These are phyloP conservation scores for Miichthys miiuy DNA, from an alignment of 2,797 vertebrate species.

Conservation along the genomic window DNA sequence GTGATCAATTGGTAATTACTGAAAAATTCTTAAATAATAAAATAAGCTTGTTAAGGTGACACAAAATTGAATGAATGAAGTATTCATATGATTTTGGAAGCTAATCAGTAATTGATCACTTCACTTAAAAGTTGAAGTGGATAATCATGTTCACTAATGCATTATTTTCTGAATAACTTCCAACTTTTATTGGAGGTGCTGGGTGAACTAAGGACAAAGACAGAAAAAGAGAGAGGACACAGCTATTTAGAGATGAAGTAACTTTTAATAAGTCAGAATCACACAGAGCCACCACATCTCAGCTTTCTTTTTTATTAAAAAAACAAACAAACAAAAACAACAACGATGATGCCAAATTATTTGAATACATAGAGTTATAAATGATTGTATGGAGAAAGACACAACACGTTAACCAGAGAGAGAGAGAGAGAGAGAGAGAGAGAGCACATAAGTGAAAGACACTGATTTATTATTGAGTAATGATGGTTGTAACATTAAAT, in stretches of 20 bases:
- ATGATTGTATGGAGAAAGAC: slow-evolving; percentile 58
- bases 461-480: slow-evolving; percentile 51
- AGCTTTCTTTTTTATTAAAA: slow-evolving; percentile 39
- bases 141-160: background rate
- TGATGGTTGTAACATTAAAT: slow-evolving; percentile 53
- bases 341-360: slow-evolving; percentile 67
- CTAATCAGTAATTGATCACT: background rate
- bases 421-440: slow-evolving; percentile 24
- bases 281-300: slow-evolving; percentile 62
- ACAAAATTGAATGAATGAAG: background rate
- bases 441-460: slow-evolving; percentile 34
- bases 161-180: background rate
- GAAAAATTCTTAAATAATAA: background rate
- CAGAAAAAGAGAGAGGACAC: background rate
- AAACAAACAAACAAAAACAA: slow-evolving; percentile 47
- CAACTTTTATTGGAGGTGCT: background rate
- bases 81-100: background rate
- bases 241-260: slow-evolving; percentile 57
- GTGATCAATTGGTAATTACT: background rate
- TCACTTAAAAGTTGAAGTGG: background rate
- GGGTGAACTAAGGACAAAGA: background rate
- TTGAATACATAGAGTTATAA: slow-evolving; percentile 58
- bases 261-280: slow-evolving; percentile 74
- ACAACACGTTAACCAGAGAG: slow-evolving; percentile 45
- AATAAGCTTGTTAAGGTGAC: background rate